Conservation (phyloP, 2,888 invertebrate genomes). For the Pristionchus exspectatus region DNA sequence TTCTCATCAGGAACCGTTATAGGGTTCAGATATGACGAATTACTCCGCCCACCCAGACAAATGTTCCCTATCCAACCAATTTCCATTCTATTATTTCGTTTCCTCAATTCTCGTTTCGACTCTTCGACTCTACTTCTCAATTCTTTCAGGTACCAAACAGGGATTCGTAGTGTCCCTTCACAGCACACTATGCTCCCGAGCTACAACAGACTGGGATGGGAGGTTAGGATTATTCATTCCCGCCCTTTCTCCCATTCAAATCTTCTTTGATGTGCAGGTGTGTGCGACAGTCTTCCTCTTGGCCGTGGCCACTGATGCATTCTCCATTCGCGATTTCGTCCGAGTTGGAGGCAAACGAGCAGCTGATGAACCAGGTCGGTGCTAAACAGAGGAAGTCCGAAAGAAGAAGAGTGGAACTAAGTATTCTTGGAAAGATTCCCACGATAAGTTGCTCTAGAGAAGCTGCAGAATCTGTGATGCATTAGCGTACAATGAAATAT, state of each 20-base stretch:
- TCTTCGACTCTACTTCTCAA: background rate
- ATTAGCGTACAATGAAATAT: background rate
- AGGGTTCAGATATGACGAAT: slow-evolving; percentile 7
- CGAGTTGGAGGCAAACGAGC: slow-evolving; percentile 53
- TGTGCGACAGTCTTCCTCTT: slow-evolving; percentile 30
- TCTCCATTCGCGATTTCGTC: slow-evolving; percentile 52
- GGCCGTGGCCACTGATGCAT: slow-evolving; percentile 7
- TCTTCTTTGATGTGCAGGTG: slow-evolving; percentile 35
- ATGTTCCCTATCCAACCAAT: slow-evolving; percentile 6
- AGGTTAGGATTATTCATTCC: background rate
- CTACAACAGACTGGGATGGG: slow-evolving; percentile 48
- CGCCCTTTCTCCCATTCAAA: background rate
- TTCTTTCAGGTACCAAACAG: slow-evolving; percentile 14
- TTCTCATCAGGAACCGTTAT: background rate
- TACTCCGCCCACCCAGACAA: background rate
- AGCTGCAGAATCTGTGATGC: background rate
- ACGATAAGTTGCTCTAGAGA: slow-evolving; percentile 5
- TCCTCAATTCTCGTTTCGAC: background rate
- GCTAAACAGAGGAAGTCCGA: background rate
- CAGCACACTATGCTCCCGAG: slow-evolving; percentile 29
- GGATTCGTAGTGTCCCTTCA: slow-evolving; percentile 29
- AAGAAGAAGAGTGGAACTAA: background rate
- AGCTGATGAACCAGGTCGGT: slow-evolving; percentile 40
- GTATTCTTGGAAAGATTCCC: background rate
- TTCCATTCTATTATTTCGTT: background rate